Evolutionary conservation across 2,888 invertebrate genomes (phyloP).

Genomic region (Rhagonycha fulva): DNA sequence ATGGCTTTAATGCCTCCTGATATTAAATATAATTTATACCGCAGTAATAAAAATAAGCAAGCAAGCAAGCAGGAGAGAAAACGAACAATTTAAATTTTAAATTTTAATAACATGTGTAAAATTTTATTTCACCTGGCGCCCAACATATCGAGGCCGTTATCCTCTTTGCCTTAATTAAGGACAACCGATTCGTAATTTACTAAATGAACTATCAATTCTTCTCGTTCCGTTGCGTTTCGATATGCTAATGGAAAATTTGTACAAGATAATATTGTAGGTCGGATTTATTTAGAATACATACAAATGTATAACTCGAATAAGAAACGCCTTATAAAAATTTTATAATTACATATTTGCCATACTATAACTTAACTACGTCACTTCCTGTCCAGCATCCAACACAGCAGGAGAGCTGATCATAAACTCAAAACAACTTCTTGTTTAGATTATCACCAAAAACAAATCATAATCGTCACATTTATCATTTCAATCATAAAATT

Average conservation of each 20-base stretch:
- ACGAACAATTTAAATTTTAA: slow-evolving; percentile 25
- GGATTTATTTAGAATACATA: neutral
- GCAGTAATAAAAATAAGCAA: slow-evolving; percentile 20
- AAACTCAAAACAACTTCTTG: slow-evolving; percentile 21
- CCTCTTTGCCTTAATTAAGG: slow-evolving; percentile 23
- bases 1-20: slow-evolving; percentile 17
- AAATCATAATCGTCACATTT: slow-evolving; percentile 14
- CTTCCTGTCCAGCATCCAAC: slow-evolving; percentile 33
- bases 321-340: slow-evolving; percentile 4
- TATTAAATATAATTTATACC: slow-evolving; percentile 26
- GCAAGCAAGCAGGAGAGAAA: slow-evolving; percentile 16
- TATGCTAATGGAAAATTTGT: neutral
- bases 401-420: slow-evolving; percentile 26
- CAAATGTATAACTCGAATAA: slow-evolving; percentile 11
- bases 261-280: neutral
- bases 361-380: slow-evolving; percentile 34
- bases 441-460: slow-evolving; percentile 28
- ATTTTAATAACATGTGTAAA: slow-evolving; percentile 29
- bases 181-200: slow-evolving; percentile 14
- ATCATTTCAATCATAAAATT: neutral
- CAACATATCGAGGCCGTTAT: slow-evolving; percentile 28
- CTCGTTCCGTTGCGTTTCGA: slow-evolving; percentile 2
- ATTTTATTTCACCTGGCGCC: slow-evolving; percentile 32
- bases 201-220: slow-evolving; percentile 2
- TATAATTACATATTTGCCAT: slow-evolving; percentile 34